Conservation (phyloP, 1,140 invertebrate species). For the Saccostrea cuccullata region DNA sequence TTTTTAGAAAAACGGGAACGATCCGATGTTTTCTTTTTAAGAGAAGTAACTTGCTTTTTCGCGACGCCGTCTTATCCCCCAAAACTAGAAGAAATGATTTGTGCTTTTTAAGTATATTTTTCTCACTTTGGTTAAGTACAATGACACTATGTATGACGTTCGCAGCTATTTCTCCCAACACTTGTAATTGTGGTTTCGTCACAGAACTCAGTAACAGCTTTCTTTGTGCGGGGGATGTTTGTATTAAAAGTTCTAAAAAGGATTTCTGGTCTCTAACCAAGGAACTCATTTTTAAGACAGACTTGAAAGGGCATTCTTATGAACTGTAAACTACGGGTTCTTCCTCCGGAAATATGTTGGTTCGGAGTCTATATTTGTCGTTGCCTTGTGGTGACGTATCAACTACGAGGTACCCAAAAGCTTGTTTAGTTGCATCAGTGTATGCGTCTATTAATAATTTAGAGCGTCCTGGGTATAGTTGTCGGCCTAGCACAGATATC, state of each 20-base stretch:
- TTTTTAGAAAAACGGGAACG: neutral
- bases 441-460: conserved; percentile 39
- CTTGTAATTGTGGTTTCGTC: neutral
- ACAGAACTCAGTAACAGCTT: conserved; percentile 19
- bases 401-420: conserved; percentile 47
- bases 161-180: conserved; percentile 22
- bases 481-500: conserved; percentile 39
- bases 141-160: conserved; percentile 17
- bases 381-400: conserved; percentile 40
- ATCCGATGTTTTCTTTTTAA: neutral
- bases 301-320: neutral
- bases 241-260: conserved; percentile 23
- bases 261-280: neutral
- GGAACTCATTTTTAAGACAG: neutral
- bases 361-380: conserved; percentile 25
- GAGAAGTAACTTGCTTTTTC: neutral
- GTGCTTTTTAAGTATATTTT: conserved; percentile 14
- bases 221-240: neutral
- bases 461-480: conserved; percentile 42
- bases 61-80: neutral
- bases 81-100: neutral
- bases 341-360: conserved; percentile 27
- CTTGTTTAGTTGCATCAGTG: conserved; percentile 22
- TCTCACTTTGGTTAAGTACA: neutral
- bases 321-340: conserved; percentile 24